Evolutionary conservation across 2,113 vertebrate species (phyloP).

Genomic region (Artemisiospiza belli): DNA sequence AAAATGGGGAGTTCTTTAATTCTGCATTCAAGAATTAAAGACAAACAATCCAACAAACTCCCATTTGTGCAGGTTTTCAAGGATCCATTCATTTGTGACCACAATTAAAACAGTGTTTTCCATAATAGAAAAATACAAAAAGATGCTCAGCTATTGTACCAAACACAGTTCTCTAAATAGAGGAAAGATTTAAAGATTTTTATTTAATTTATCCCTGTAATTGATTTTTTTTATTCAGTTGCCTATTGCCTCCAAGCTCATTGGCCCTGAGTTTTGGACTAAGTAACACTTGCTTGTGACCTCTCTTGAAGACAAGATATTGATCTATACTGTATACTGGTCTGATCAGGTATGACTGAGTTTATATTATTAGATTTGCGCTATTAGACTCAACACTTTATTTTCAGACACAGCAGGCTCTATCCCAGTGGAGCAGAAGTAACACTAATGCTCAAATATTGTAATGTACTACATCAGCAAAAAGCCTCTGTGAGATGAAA

Average conservation of each 20-base stretch:
- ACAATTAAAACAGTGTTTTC: not conserved
- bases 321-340: not conserved
- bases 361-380: not conserved
- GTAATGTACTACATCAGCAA: not conserved
- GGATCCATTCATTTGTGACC: not conserved
- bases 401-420: not conserved
- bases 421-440: not conserved
- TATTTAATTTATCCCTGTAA: not conserved
- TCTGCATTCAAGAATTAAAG: not conserved
- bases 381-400: not conserved
- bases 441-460: not conserved
- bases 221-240: not conserved
- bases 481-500: not conserved
- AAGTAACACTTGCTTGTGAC: not conserved
- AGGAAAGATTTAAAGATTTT: not conserved
- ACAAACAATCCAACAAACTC: not conserved
- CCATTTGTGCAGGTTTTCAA: not conserved
- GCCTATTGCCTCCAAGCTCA: not conserved
- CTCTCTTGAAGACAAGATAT: not conserved
- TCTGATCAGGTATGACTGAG: not conserved
- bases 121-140: not conserved
- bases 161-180: not conserved
- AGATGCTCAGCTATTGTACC: not conserved
- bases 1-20: not conserved
- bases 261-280: not conserved